A percentile compares a stretch with the other conserved stretches of the same genome.
These are phyloP conservation scores for Aricia artaxerxes DNA, from an alignment of 2,888 invertebrate species.

Conservation along the genomic window DNA sequence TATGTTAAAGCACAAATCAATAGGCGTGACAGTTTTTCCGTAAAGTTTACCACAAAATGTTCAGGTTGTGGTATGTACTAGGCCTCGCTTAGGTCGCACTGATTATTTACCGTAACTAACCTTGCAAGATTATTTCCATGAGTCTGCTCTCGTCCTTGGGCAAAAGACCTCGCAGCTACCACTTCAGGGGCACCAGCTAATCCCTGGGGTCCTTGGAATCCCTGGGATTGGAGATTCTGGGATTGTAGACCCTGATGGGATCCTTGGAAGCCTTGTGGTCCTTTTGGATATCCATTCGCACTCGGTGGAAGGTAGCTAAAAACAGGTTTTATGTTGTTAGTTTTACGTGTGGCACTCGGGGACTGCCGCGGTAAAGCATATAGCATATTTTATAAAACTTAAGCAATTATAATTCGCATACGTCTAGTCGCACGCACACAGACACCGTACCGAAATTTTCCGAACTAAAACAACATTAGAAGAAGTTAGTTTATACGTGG, in stretches of 20 bases:
- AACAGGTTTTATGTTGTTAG: slow-evolving; percentile 36
- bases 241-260: not conserved
- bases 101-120: slow-evolving; percentile 43
- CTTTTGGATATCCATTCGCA: slow-evolving; percentile 48
- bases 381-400: no score
- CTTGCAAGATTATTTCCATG: slow-evolving; percentile 55
- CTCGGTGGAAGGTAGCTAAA: slow-evolving; percentile 68
- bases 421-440: no score
- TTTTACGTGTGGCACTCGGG: not conserved
- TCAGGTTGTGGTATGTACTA: no score
- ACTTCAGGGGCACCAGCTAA: slow-evolving; percentile 51
- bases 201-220: not conserved
- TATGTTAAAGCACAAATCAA: no score
- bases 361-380: no score
- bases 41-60: no score
- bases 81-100: no score
- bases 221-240: not conserved
- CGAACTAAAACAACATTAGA: no score
- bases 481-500: no score
- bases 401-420: no score
- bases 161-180: slow-evolving; percentile 59
- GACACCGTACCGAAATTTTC: no score
- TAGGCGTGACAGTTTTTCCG: no score
- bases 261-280: slow-evolving; percentile 40
- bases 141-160: slow-evolving; percentile 26